Percentiles rank a stretch among this genome's conserved stretches.
phyloP scores from a whole-genome alignment of 2,888 invertebrate genomes.

The Agrilus cyanescens region DNA sequence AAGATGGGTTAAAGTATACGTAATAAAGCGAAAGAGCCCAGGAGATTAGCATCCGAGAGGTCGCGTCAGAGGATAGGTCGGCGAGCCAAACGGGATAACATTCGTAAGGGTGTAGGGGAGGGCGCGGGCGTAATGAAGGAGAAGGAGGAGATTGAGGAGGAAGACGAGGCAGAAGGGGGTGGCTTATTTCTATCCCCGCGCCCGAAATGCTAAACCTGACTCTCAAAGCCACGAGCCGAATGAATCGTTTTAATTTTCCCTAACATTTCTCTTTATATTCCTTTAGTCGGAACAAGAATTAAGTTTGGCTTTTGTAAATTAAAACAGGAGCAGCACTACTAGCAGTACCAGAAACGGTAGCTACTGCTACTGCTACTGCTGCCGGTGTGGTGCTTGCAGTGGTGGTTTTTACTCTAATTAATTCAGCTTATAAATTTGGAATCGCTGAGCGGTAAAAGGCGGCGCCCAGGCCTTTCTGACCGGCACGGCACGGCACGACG shows the following conservation, averaged over 20 bases:
- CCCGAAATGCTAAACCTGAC: conserved; percentile 32
- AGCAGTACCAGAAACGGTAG: conserved; percentile 8
- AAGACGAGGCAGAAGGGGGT: conserved; percentile 3
- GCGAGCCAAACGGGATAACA: too few relatives aligned
- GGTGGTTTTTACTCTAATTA: conserved; percentile 43
- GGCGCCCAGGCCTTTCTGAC: conserved; percentile 14
- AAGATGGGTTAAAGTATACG: too few relatives aligned
- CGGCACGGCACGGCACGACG: conserved; percentile 3
- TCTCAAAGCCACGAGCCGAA: conserved; percentile 32
- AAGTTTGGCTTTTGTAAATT: conserved; percentile 44
- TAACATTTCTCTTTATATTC: conserved; percentile 42
- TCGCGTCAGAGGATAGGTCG: too few relatives aligned
- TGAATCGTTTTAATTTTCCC: conserved; percentile 43
- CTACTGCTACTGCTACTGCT: neutral
- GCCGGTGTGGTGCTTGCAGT: conserved; percentile 27
- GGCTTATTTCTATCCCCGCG: conserved; percentile 11
- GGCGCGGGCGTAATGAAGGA: too few relatives aligned
- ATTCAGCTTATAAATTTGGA: conserved; percentile 44
- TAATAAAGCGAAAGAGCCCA: too few relatives aligned
- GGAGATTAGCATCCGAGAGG: too few relatives aligned
- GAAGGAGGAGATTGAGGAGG: neutral
- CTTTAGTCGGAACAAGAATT: conserved; percentile 41
- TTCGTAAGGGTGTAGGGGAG: too few relatives aligned
- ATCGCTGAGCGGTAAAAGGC: conserved; percentile 26
- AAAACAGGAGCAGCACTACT: conserved; percentile 36